Evolutionary conservation across 1,140 invertebrate genomes (phyloP).

Genomic region (Stenopsyche tienmushanensis): DNA sequence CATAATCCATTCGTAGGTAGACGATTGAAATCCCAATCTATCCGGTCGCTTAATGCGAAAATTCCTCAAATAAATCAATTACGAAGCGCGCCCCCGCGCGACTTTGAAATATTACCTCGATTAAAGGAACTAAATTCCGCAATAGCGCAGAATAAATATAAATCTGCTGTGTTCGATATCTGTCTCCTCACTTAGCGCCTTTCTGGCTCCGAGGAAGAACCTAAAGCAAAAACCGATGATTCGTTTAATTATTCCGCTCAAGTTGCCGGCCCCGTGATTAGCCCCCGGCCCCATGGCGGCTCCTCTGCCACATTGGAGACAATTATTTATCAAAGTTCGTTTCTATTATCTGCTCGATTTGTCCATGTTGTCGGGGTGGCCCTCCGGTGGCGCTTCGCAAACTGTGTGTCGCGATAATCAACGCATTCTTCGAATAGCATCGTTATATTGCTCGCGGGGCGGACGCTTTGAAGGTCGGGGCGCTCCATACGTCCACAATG

Average conservation of each 20-base stretch:
- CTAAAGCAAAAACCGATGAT: conserved; percentile 42
- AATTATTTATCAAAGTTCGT: conserved; percentile 42
- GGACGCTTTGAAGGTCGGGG: no score
- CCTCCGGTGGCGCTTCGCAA: no score
- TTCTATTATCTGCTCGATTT: conserved; percentile 42
- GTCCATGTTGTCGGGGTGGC: conserved; percentile 23
- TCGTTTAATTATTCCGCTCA: conserved; percentile 42
- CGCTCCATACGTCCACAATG: no score
- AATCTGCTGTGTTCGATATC: conserved; percentile 38
- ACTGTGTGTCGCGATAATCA: no score
- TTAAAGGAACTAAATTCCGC: conserved; percentile 41
- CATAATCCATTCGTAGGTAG: no score
- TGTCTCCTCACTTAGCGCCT: conserved; percentile 6
- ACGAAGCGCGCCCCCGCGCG: conserved; percentile 21
- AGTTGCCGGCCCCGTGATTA: conserved; percentile 36
- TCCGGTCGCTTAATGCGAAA: conserved; percentile 38
- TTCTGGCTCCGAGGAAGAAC: conserved; percentile 16
- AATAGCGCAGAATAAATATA: conserved; percentile 38
- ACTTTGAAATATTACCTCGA: conserved; percentile 41
- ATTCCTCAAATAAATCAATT: conserved; percentile 42
- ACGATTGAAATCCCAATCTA: neutral
- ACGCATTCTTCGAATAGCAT: no score
- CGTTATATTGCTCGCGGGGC: no score
- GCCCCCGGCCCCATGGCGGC: conserved; percentile 18
- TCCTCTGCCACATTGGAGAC: conserved; percentile 20